Conservation (phyloP, 2,888 invertebrate genomes). For the Pinctada fucata region DNA sequence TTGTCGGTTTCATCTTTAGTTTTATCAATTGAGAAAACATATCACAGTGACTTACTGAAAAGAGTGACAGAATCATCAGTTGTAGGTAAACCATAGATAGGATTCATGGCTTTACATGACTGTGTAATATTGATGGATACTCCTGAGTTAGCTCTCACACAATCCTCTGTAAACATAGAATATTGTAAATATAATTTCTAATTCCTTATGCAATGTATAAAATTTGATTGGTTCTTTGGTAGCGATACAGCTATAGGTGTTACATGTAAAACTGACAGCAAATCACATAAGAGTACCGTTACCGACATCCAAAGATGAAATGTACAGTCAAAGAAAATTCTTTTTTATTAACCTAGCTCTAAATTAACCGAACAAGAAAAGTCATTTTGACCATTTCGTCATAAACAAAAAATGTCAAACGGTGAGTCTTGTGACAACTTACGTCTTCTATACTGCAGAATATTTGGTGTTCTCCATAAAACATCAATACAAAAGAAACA, state of each 20-base stretch:
- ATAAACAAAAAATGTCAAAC: too few relatives aligned
- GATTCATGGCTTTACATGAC: constrained; percentile 48
- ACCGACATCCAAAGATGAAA: constrained; percentile 8
- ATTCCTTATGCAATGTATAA: not conserved
- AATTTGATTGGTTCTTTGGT: too few relatives aligned
- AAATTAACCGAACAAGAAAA: too few relatives aligned
- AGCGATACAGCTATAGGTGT: too few relatives aligned
- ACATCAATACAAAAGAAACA: constrained; percentile 66
- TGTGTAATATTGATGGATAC: constrained; percentile 35
- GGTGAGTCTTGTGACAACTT: not conserved
- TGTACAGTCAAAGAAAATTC: too few relatives aligned
- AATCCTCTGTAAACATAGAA: constrained; percentile 53
- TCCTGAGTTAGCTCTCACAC: constrained; percentile 50
- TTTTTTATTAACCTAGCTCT: too few relatives aligned
- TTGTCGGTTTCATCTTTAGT: too few relatives aligned
- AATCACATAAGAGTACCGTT: too few relatives aligned
- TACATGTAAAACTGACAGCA: too few relatives aligned
- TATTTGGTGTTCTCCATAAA: constrained; percentile 66
- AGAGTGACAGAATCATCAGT: constrained; percentile 59
- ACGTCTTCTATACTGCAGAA: constrained; percentile 62
- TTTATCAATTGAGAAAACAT: too few relatives aligned
- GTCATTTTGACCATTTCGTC: too few relatives aligned
- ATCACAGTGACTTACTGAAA: constrained; percentile 59
- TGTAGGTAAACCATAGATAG: constrained; percentile 51
- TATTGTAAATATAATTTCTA: not conserved